These are phyloP conservation scores for Oryzias javanicus DNA, from an alignment of 2,113 vertebrate species.

Conservation along the genomic window DNA sequence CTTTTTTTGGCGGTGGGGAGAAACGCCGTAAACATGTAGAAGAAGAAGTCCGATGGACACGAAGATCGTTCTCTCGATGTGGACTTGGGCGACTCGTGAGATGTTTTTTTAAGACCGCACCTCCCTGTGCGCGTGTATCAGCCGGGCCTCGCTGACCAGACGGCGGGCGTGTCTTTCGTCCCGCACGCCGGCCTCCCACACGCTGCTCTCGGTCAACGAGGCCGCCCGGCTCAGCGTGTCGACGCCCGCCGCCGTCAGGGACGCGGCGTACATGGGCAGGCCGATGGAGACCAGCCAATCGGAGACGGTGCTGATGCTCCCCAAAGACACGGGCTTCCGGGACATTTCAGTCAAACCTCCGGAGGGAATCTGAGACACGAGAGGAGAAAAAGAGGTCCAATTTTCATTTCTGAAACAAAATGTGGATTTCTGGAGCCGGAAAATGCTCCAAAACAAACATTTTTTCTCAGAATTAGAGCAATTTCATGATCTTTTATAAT, in stretches of 20 bases:
- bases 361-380: constrained; percentile 85
- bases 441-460: no score
- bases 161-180: constrained; percentile 87
- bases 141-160: constrained; percentile 84
- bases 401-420: no score
- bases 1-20: constrained; percentile 53
- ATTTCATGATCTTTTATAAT: no score
- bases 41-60: constrained; percentile 31
- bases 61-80: constrained; percentile 26
- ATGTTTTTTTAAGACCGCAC: constrained; percentile 48
- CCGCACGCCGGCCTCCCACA: constrained; percentile 86
- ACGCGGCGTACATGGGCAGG: constrained; percentile 87
- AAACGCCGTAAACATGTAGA: constrained; percentile 64
- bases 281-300: constrained; percentile 94
- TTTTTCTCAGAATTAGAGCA: no score
- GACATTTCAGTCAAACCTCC: constrained; percentile 92
- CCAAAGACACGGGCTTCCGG: constrained; percentile 83
- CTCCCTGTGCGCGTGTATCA: constrained; percentile 69
- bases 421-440: no score
- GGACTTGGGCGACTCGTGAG: constrained; percentile 15
- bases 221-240: constrained; percentile 85
- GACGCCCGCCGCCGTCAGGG: constrained; percentile 81
- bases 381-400: no score
- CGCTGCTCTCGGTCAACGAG: constrained; percentile 83
- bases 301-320: constrained; percentile 80